Percentiles rank a stretch among this genome's conserved stretches.
Evolutionary conservation across 2,888 invertebrate species (phyloP).

Genomic region (Cynaeus angustus): DNA sequence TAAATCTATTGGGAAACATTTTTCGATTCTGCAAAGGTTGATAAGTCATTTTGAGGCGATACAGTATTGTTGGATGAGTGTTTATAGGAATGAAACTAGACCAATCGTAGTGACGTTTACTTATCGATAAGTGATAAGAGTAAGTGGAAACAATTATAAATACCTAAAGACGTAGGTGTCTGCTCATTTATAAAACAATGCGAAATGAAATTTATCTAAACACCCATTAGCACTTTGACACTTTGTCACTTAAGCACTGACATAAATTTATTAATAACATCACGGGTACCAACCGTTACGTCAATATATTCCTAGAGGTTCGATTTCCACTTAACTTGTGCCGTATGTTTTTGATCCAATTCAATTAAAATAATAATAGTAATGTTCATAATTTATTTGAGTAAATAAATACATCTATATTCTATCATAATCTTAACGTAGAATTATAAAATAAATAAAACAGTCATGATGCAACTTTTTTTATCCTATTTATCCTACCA

Average conservation of each 20-base stretch:
- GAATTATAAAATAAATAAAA: not conserved
- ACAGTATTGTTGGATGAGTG: not conserved
- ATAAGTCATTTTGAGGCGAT: constrained; percentile 2
- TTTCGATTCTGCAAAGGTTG: constrained; percentile 36
- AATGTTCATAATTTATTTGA: no score
- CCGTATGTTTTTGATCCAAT: no score
- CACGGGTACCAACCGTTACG: not conserved
- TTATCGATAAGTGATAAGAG: not conserved
- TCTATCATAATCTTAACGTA: not conserved
- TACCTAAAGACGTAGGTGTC: not conserved
- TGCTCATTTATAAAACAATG: not conserved
- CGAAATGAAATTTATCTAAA: not conserved
- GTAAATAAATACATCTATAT: no score
- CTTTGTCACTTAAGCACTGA: not conserved
- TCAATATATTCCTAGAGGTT: not conserved
- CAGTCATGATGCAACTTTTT: not conserved
- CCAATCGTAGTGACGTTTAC: no score
- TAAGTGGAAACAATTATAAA: not conserved
- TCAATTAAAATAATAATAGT: no score
- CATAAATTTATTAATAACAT: not conserved
- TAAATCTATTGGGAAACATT: constrained; percentile 78
- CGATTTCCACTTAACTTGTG: no score
- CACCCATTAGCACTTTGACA: not conserved
- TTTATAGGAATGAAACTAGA: not conserved
- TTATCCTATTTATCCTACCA: no score